These are phyloP conservation scores for Cyclopterus lumpus DNA, from an alignment of 2,797 vertebrate species.

Conservation along the genomic window DNA sequence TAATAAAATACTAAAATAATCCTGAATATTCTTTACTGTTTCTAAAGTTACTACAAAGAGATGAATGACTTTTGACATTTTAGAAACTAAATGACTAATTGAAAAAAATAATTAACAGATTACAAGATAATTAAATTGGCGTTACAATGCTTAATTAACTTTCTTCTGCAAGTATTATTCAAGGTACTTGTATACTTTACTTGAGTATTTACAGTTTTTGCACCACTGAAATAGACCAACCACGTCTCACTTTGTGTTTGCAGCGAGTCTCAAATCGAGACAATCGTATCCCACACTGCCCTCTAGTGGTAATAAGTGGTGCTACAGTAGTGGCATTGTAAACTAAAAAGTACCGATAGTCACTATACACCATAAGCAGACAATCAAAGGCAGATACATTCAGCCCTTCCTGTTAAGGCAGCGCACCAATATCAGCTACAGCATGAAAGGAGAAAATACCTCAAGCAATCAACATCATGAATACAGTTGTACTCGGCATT, in stretches of 20 bases:
- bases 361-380: conserved; percentile 14
- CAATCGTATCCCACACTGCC: neutral
- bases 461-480: neutral
- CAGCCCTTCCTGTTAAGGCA: neutral
- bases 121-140: neutral
- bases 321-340: neutral
- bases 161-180: too few species aligned
- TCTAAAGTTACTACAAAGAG: neutral
- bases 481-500: neutral
- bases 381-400: conserved; percentile 14
- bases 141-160: neutral
- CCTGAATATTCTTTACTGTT: conserved; percentile 7
- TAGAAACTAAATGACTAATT: neutral
- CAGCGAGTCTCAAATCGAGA: neutral
- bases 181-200: neutral
- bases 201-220: neutral
- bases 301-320: conserved; percentile 35
- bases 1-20: conserved; percentile 62
- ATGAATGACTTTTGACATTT: neutral
- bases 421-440: neutral
- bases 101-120: neutral
- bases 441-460: neutral
- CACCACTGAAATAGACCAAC: neutral
- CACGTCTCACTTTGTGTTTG: neutral
- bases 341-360: neutral